Percentiles rank a stretch among this genome's conserved stretches.
Conservation (phyloP, 2,113 vertebrate genomes). For the Rhizomys pruinosus region DNA sequence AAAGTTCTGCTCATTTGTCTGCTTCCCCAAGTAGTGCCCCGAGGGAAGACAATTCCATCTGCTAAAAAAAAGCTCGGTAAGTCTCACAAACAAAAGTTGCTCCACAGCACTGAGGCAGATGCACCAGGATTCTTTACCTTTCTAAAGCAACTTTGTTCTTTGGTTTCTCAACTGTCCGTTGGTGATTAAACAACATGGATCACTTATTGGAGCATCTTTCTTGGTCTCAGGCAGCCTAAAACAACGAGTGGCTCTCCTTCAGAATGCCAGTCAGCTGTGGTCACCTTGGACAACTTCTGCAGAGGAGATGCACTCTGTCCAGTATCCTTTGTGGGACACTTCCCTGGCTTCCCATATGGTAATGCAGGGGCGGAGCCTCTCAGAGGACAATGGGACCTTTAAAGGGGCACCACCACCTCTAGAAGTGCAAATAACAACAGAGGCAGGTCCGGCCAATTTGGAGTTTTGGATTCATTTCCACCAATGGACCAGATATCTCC, state of each 20-base stretch:
- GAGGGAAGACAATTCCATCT: conserved; percentile 33
- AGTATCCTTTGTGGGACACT: background rate
- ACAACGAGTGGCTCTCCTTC: background rate
- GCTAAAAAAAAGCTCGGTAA: background rate
- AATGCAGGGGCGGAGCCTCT: background rate
- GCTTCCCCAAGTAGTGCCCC: background rate
- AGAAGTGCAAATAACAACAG: background rate
- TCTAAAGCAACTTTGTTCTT: background rate
- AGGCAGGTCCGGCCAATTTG: background rate
- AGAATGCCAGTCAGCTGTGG: background rate
- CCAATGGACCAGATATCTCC: background rate
- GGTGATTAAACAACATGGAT: background rate
- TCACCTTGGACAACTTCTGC: too few relatives aligned
- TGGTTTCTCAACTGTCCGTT: background rate
- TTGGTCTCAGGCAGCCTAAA: background rate
- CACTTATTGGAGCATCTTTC: background rate
- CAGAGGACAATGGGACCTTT: background rate
- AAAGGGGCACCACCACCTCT: background rate
- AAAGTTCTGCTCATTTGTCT: background rate
- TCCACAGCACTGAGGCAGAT: background rate
- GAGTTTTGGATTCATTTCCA: background rate
- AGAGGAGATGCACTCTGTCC: background rate
- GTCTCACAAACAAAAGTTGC: background rate
- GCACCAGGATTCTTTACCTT: conserved; percentile 8
- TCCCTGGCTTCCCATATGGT: background rate